Evolutionary conservation across 2,797 vertebrate species (phyloP).

Genomic region (Syndactyla subalaris): DNA sequence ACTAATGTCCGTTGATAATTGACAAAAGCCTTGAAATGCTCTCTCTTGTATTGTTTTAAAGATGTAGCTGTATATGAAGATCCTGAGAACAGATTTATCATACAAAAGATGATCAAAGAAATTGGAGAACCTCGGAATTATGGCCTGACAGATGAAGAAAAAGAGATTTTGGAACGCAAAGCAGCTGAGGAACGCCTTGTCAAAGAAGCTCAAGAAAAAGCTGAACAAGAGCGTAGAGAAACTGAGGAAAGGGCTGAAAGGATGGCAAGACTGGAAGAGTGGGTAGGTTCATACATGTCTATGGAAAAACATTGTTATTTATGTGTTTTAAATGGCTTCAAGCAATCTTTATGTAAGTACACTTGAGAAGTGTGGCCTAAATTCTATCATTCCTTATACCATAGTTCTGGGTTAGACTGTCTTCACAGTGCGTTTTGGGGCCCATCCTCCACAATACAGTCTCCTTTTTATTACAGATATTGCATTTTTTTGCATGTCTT

Average conservation of each 20-base stretch:
- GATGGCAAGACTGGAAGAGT: slow-evolving; percentile 84
- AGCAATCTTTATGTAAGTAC: neutral
- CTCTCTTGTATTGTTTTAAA: slow-evolving; percentile 45
- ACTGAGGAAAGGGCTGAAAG: slow-evolving; percentile 79
- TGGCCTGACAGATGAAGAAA: slow-evolving; percentile 80
- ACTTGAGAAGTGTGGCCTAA: neutral
- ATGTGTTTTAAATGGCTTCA: neutral
- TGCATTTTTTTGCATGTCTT: neutral
- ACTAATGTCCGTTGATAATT: neutral
- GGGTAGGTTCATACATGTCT: slow-evolving; percentile 79
- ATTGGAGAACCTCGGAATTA: slow-evolving; percentile 87
- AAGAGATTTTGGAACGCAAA: slow-evolving; percentile 74
- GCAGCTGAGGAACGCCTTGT: slow-evolving; percentile 74
- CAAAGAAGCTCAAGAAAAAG: slow-evolving; percentile 73
- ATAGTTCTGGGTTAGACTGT: neutral
- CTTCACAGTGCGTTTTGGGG: neutral
- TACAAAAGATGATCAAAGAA: slow-evolving; percentile 79
- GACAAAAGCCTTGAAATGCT: neutral
- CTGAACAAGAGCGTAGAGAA: slow-evolving; percentile 74
- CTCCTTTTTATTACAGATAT: neutral
- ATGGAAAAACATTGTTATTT: neutral
- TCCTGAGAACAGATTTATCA: slow-evolving; percentile 73
- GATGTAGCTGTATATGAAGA: slow-evolving; percentile 83
- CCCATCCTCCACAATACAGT: neutral
- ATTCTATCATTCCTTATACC: neutral